Conservation (phyloP, 1,140 invertebrate species). For the Trinorchestia longiramus region DNA sequence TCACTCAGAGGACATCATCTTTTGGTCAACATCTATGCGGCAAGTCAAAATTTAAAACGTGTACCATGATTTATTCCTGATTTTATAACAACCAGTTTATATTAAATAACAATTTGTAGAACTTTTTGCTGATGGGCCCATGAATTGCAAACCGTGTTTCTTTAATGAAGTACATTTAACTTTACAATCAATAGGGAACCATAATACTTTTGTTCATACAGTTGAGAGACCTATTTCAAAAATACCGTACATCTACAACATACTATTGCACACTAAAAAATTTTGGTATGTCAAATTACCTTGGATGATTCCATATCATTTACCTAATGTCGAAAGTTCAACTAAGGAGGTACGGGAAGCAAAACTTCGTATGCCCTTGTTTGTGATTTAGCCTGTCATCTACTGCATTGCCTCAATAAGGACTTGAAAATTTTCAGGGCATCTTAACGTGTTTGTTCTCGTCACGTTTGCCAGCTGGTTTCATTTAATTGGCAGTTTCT, state of each 20-base stretch:
- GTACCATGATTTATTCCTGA: too few relatives aligned
- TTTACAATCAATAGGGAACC: neutral
- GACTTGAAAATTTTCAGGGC: neutral
- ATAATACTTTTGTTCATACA: neutral
- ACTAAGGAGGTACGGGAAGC: neutral
- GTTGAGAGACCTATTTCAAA: neutral
- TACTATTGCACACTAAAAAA: too few relatives aligned
- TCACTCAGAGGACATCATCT: too few relatives aligned
- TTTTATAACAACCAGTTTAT: too few relatives aligned
- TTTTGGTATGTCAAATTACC: too few relatives aligned
- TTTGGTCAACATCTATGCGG: too few relatives aligned
- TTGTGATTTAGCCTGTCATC: neutral
- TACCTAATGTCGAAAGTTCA: neutral
- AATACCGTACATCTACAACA: too few relatives aligned
- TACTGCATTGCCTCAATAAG: neutral
- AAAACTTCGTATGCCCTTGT: neutral
- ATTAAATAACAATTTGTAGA: too few relatives aligned
- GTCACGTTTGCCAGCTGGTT: slow-evolving; percentile 47
- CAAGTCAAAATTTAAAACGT: too few relatives aligned
- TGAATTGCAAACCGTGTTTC: neutral
- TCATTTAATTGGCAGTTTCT: slow-evolving; percentile 44
- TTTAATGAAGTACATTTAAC: neutral
- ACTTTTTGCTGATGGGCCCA: neutral
- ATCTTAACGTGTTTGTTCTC: slow-evolving; percentile 41
- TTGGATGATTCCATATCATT: neutral